These are phyloP conservation scores for Ganaspis brasiliensis DNA, from an alignment of 2,888 invertebrate species.

Conservation along the genomic window DNA sequence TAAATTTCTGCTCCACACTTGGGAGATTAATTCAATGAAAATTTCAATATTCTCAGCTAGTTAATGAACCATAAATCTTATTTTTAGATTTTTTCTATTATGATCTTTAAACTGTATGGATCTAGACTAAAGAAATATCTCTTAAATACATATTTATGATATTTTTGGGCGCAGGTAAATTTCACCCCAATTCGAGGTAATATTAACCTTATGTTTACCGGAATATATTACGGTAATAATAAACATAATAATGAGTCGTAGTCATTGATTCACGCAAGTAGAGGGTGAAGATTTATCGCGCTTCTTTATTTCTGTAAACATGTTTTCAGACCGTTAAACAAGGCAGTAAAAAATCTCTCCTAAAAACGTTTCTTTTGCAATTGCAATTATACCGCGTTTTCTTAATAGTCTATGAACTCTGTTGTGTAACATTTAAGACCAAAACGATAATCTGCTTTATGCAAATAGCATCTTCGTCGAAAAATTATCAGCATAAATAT, in stretches of 20 bases:
- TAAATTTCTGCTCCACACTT: background rate
- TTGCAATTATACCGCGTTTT: constrained; percentile 21
- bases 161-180: no score
- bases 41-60: background rate
- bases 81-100: no score
- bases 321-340: constrained; percentile 22
- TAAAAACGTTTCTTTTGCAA: background rate
- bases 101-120: no score
- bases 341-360: constrained; percentile 7
- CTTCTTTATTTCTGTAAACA: background rate
- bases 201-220: no score
- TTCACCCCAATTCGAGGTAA: no score
- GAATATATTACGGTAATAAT: background rate
- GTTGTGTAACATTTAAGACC: constrained; percentile 5
- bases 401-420: background rate
- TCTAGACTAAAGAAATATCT: no score
- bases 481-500: background rate
- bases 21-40: background rate
- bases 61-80: background rate
- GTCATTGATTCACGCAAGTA: background rate
- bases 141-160: no score
- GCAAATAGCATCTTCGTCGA: background rate
- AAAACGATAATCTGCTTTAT: background rate
- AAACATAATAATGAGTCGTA: background rate
- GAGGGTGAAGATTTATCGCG: background rate